Conservation (phyloP, 2,888 invertebrate species). For the Rhorus exstirpatorius region DNA sequence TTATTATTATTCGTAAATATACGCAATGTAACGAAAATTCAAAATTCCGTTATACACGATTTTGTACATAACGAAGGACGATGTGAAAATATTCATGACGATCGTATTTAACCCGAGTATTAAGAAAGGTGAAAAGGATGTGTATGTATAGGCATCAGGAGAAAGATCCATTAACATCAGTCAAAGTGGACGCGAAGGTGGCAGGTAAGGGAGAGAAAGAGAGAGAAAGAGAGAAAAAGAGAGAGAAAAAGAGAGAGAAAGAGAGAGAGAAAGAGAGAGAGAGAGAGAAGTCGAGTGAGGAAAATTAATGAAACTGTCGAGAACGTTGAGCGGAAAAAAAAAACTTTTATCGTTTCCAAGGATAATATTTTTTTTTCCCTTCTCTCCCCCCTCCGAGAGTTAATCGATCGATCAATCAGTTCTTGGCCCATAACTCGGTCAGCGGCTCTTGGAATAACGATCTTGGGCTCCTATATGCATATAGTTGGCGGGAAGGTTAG, state of each 20-base stretch:
- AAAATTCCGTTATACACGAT: slow-evolving; percentile 1
- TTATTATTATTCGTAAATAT: neutral
- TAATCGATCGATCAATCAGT: slow-evolving; percentile 60
- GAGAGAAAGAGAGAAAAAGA: slow-evolving; percentile 20
- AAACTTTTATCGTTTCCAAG: slow-evolving; percentile 62
- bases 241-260: slow-evolving; percentile 53
- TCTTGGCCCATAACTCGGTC: slow-evolving; percentile 50
- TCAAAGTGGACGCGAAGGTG: slow-evolving; percentile 30
- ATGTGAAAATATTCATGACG: slow-evolving; percentile 31
- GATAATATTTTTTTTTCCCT: slow-evolving; percentile 35
- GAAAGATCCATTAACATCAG: slow-evolving; percentile 56
- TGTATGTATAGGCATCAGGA: slow-evolving; percentile 38
- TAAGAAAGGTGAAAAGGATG: slow-evolving; percentile 48
- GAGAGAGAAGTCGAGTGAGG: slow-evolving; percentile 38
- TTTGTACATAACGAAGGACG: slow-evolving; percentile 7
- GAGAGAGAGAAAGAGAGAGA: slow-evolving; percentile 9
- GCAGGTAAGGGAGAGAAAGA: too few relatives aligned
- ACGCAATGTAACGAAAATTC: neutral
- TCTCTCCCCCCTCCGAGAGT: neutral
- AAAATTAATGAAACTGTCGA: slow-evolving; percentile 64
- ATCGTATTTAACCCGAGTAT: slow-evolving; percentile 25
- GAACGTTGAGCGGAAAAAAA: slow-evolving; percentile 22
- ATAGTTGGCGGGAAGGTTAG: slow-evolving; percentile 17
- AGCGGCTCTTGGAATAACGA: slow-evolving; percentile 48
- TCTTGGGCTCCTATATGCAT: slow-evolving; percentile 25